Percentiles rank a stretch among this genome's conserved stretches.
These are phyloP conservation scores for Ariolimax columbianus DNA, from an alignment of 2,888 invertebrate genomes.

Conservation along the genomic window DNA sequence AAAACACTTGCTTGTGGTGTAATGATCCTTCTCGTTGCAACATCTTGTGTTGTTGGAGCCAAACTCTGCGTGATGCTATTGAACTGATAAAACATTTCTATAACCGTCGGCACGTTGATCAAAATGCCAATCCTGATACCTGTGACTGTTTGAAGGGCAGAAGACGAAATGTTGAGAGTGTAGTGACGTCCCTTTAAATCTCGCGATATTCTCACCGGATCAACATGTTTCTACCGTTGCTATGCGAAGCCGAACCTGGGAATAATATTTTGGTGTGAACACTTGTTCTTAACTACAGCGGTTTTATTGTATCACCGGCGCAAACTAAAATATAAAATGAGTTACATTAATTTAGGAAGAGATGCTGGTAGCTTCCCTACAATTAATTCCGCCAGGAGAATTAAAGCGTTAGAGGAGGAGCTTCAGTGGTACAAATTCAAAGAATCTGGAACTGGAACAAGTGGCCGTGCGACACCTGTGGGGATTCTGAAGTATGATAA, in stretches of 20 bases:
- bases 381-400: constrained; percentile 53
- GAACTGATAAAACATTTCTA: constrained; percentile 42
- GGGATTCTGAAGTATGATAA: constrained; percentile 50
- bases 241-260: constrained; percentile 27
- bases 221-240: constrained; percentile 42
- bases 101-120: not conserved
- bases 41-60: constrained; percentile 31
- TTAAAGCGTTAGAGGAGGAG: constrained; percentile 59
- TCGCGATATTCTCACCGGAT: not conserved
- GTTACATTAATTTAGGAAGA: constrained; percentile 48
- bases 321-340: constrained; percentile 22
- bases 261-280: constrained; percentile 32
- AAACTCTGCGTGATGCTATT: constrained; percentile 34
- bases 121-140: not conserved
- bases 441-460: constrained; percentile 37
- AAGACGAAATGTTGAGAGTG: not conserved
- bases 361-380: constrained; percentile 31
- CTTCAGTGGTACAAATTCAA: constrained; percentile 53
- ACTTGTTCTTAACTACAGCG: not conserved
- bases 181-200: constrained; percentile 8
- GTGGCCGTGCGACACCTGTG: constrained; percentile 35
- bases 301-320: not conserved
- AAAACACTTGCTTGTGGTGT: constrained; percentile 25
- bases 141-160: not conserved
- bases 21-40: constrained; percentile 25